Base-by-base conservation (phyloP, 2,113 vertebrate species). In the Thamnaconus septentrionalis region DNA sequence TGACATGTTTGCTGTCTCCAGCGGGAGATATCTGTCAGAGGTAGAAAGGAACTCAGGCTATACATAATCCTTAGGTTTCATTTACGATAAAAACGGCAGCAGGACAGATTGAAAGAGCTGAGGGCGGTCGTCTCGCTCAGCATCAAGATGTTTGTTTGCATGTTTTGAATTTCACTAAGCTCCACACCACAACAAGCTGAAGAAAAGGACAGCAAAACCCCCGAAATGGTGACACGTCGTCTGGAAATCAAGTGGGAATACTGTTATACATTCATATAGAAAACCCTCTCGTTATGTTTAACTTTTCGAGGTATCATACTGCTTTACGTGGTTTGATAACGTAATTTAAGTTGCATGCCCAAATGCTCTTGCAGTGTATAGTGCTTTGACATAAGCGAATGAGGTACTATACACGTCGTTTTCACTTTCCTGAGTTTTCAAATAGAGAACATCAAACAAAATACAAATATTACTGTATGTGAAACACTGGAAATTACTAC, bases 391-490 rank as follows among this genome's bases (percentile, higher is more conserved):
- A 94, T 93, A 96, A 94, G 94, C 92, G 91, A 93, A 94, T 96
- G 96, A 97, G 95, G 95, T 97, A 97, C 95, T 94, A 88, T 94
- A 96, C 94, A 96, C 94, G 93, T 95, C 93, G 95, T 94, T 92
- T 94, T 95, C 93, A 93, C 94, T 93, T 97, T 98, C 97, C 96
- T 98, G 97, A 98, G 96, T 93, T 94, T 84, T 18, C 64, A 81
- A 76, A 70, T 62, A 59, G 61, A 83, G 65, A 73, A 80, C 68
- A 81, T 73, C n/a, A 66, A 80, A 71, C 71, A 43, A 75, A 81
- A 70, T 50, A 92, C 92, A 95, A 91, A 94, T 93, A 31, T 31
- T 31, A 31, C 18, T 31, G 91, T 92, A 92, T 89, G 93, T 90
- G 94, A 90, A 94, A 95, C 93, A 94, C 92, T 68, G 54, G 66